Percentiles rank a stretch among this genome's conserved stretches.
These are phyloP conservation scores for Parnassius mnemosyne DNA, from an alignment of 2,888 invertebrate species.

Conservation along the genomic window DNA sequence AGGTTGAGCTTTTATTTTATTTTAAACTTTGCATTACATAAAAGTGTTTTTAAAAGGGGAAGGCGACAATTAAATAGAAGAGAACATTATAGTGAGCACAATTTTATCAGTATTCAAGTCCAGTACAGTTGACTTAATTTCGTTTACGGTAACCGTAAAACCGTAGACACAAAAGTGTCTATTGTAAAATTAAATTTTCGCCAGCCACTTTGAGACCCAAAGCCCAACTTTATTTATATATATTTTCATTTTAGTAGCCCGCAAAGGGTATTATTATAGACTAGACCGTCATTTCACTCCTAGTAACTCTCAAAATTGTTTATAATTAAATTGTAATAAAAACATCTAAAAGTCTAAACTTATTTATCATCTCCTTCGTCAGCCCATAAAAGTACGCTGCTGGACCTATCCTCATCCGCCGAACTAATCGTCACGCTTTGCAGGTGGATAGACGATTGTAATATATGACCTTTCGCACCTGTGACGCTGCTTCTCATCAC, in stretches of 20 bases:
- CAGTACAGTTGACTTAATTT: conserved; percentile 14
- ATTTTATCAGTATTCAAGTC: conserved; percentile 18
- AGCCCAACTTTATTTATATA: conserved; percentile 6
- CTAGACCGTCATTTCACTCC: no score
- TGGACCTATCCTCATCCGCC: no score
- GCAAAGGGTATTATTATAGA: neutral
- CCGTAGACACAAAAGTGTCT: conserved; percentile 18
- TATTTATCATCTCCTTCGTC: no score
- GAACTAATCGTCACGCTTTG: no score
- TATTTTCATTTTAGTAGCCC: conserved; percentile 4
- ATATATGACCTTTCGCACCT: no score
- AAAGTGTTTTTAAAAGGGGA: neutral
- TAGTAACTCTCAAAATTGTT: no score
- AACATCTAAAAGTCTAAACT: no score
- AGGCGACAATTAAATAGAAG: neutral
- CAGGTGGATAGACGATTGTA: no score
- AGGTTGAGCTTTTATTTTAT: no score
- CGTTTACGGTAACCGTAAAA: conserved; percentile 16
- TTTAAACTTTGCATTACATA: neutral
- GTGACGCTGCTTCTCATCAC: no score
- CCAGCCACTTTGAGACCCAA: conserved; percentile 10
- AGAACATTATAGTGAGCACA: neutral
- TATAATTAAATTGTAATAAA: no score
- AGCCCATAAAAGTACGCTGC: no score
- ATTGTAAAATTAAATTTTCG: conserved; percentile 18